phyloP scores from a whole-genome alignment of 30 jellyfish, hydroid and myxozoan species.

The Rhopilema esculentum region DNA sequence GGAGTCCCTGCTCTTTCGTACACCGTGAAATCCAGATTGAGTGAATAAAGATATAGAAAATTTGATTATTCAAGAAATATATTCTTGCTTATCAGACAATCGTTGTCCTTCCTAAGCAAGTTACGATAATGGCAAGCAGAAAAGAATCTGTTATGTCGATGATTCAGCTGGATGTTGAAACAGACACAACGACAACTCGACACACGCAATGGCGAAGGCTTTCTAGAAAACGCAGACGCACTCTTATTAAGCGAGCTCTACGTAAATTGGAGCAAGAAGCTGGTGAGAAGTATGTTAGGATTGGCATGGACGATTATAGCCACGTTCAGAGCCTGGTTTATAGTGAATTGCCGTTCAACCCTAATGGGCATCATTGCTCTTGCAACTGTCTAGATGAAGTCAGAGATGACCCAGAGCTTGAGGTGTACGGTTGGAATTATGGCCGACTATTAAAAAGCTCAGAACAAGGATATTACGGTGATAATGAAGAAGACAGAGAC shows the following conservation, averaged over 20 bases:
- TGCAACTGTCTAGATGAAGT: constrained; percentile 68
- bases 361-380: constrained; percentile 79
- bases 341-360: constrained; percentile 70
- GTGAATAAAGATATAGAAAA: too few species aligned
- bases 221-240: constrained; percentile 63
- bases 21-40: too few species aligned
- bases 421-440: constrained; percentile 45
- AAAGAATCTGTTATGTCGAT: constrained; percentile 13
- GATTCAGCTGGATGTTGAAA: constrained; percentile 29
- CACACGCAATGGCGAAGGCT: constrained; percentile 66
- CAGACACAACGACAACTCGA: constrained; percentile 51
- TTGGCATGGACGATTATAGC: constrained; percentile 66
- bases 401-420: constrained; percentile 44
- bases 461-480: background rate
- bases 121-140: background rate
- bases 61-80: too few species aligned
- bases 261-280: constrained; percentile 55
- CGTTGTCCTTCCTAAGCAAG: background rate
- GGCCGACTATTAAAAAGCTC: constrained; percentile 17
- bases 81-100: too few species aligned
- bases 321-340: constrained; percentile 70
- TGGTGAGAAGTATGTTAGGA: constrained; percentile 18
- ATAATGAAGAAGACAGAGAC: constrained; percentile 13
- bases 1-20: too few species aligned
- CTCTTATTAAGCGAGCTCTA: constrained; percentile 39